These are phyloP conservation scores for Eupithecia exiguata DNA, from an alignment of 2,888 invertebrate genomes.

Conservation along the genomic window DNA sequence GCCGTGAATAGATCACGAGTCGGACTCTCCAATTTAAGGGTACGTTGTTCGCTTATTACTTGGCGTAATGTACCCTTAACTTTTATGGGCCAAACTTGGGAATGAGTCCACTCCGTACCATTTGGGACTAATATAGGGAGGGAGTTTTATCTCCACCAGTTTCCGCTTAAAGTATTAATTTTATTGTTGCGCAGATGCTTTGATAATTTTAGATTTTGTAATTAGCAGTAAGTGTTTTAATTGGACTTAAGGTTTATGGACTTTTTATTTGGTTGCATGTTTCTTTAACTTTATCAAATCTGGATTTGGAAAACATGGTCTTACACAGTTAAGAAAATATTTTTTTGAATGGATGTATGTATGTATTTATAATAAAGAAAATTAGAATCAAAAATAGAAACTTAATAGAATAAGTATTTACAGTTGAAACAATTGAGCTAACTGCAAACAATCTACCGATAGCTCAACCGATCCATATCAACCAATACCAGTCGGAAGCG, in stretches of 20 bases:
- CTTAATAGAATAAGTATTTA: too few species aligned
- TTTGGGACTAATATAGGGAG: slow-evolving; percentile 73
- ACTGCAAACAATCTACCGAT: too few species aligned
- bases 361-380: too few species aligned
- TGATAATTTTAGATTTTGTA: slow-evolving; percentile 41
- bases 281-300: background rate
- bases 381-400: too few species aligned
- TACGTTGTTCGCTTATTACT: slow-evolving; percentile 79
- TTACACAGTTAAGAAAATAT: background rate
- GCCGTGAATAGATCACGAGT: slow-evolving; percentile 65
- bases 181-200: slow-evolving; percentile 53
- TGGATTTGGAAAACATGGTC: background rate
- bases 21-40: slow-evolving; percentile 69
- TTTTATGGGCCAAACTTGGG: slow-evolving; percentile 80
- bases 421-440: too few species aligned
- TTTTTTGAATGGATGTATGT: too few species aligned
- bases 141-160: slow-evolving; percentile 72
- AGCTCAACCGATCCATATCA: too few species aligned
- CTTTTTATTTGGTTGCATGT: slow-evolving; percentile 11
- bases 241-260: slow-evolving; percentile 17
- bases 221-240: slow-evolving; percentile 35
- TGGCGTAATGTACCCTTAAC: slow-evolving; percentile 81
- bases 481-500: too few species aligned
- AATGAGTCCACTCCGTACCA: slow-evolving; percentile 63
- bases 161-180: slow-evolving; percentile 71